Percentiles rank a stretch among this genome's conserved stretches.
These are phyloP conservation scores for Ailuropoda melanoleuca DNA, from an alignment of 2,113 vertebrate genomes.

Conservation along the genomic window DNA sequence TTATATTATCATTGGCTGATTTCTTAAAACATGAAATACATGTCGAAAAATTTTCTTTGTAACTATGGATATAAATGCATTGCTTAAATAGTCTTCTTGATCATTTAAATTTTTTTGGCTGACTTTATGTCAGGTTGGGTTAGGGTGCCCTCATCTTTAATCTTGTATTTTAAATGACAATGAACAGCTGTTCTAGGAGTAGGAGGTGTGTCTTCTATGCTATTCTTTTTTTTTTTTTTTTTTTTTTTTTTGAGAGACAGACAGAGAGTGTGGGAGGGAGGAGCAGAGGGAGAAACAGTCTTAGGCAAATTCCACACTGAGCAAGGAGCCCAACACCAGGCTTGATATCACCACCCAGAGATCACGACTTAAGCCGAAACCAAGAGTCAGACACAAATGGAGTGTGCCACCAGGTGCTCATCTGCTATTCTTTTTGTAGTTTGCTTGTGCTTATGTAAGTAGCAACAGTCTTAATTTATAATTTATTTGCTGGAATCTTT, in stretches of 20 bases:
- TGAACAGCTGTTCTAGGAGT: not conserved
- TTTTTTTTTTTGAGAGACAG: too few species aligned
- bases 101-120: not conserved
- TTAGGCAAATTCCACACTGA: too few species aligned
- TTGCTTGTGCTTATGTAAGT: not conserved
- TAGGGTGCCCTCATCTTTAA: not conserved
- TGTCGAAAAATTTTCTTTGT: not conserved
- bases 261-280: too few species aligned
- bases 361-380: too few species aligned
- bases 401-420: too few species aligned
- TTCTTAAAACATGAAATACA: not conserved
- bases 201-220: not conserved
- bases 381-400: too few species aligned
- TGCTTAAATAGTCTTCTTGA: not conserved
- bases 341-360: too few species aligned
- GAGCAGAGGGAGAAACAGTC: too few species aligned
- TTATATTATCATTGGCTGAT: not conserved
- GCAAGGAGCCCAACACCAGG: too few species aligned
- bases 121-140: not conserved
- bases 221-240: too few species aligned
- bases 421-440: not conserved
- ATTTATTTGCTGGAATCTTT: not conserved
- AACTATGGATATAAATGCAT: not conserved
- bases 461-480: not conserved
- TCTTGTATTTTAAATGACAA: not conserved